Evolutionary conservation across 2,888 invertebrate species (phyloP).

Genomic region (Phortica okadai): DNA sequence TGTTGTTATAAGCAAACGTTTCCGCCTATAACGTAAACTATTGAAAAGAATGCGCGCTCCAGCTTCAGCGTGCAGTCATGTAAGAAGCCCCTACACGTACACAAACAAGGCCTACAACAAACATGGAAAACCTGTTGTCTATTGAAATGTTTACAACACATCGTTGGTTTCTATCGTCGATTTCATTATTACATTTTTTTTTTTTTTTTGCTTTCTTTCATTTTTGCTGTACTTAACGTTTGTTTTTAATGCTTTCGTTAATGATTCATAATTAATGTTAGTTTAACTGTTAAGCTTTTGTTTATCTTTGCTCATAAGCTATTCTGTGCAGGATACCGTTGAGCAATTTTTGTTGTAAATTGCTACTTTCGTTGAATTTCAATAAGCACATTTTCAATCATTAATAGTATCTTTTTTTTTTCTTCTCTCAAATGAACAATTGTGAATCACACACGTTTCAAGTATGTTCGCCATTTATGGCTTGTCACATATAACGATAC

Average conservation of each 20-base stretch:
- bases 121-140: conserved; percentile 21
- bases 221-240: not conserved
- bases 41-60: not conserved
- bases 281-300: conserved; percentile 15
- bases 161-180: not conserved
- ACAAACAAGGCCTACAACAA: not conserved
- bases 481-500: not conserved
- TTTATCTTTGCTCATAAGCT: not conserved
- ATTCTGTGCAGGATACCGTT: not conserved
- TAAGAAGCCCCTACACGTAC: not conserved
- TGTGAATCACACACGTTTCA: conserved; percentile 6
- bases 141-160: not conserved
- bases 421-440: not conserved
- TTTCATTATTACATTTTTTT: not conserved
- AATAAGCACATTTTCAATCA: not conserved
- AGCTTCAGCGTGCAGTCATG: not conserved
- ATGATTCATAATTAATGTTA: conserved; percentile 29
- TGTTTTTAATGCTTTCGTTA: not conserved
- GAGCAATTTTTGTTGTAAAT: not conserved
- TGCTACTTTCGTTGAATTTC: no score
- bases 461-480: conserved; percentile 6
- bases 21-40: conserved; percentile 26
- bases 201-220: not conserved
- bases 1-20: conserved; percentile 26
- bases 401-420: not conserved